phyloP scores from a whole-genome alignment of 2,888 invertebrate genomes.

The Agrenia bidenticulata region DNA sequence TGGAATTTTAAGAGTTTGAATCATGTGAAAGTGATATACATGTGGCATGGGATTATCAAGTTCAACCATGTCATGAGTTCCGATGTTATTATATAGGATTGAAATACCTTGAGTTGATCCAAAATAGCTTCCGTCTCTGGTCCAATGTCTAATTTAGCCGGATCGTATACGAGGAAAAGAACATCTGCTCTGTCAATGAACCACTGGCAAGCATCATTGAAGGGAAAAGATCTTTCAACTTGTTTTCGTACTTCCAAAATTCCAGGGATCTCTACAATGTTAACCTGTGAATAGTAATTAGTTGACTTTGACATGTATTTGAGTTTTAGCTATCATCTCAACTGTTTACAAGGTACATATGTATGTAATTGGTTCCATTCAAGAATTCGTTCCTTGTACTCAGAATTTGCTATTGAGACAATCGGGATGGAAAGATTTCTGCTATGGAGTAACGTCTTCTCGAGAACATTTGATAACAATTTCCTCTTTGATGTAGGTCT shows the following conservation, averaged over 20 bases:
- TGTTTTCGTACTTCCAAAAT: slow-evolving; percentile 91
- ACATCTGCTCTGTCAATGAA: slow-evolving; percentile 94
- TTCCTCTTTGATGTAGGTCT: neutral
- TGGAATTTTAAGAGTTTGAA: too few relatives aligned
- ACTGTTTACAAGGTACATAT: neutral
- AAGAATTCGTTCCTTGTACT: neutral
- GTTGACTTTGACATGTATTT: neutral
- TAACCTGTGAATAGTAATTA: slow-evolving; percentile 66
- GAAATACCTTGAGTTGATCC: slow-evolving; percentile 86
- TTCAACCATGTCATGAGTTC: too few relatives aligned
- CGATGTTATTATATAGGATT: neutral
- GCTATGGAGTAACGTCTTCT: too few relatives aligned
- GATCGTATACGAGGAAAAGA: slow-evolving; percentile 92
- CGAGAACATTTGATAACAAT: too few relatives aligned
- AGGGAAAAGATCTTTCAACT: slow-evolving; percentile 88
- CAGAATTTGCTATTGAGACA: too few relatives aligned
- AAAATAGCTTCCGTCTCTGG: slow-evolving; percentile 92
- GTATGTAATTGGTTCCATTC: neutral
- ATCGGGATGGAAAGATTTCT: too few relatives aligned
- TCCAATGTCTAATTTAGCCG: slow-evolving; percentile 91
- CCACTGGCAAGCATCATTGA: slow-evolving; percentile 96
- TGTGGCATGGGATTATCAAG: too few relatives aligned
- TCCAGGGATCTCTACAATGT: slow-evolving; percentile 93
- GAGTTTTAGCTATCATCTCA: neutral
- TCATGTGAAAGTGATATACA: too few relatives aligned